Base-by-base conservation (phyloP, 2,113 vertebrate genomes). In the Brevimyrus niger region DNA sequence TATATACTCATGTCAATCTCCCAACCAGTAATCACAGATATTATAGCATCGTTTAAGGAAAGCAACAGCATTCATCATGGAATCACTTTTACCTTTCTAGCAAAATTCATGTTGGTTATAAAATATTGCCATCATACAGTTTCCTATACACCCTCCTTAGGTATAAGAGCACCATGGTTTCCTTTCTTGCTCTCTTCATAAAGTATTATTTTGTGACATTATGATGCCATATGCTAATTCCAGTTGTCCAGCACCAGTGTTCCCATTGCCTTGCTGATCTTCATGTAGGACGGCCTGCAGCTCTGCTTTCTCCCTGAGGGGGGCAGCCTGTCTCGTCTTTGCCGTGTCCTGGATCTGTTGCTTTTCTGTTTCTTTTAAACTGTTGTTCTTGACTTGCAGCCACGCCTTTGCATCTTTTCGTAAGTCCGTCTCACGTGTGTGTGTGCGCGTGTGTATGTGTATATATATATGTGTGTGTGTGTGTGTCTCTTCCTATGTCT, bases 331-430 rank as follows among this genome's bases (percentile, higher is more conserved):
- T 89, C 76, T 86, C 58, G 23, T 76, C 31, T 76, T 19, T 48
- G 87, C n/a, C 50, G 42, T 61, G 27, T 89, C 23, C 88, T 87
- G 44, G 23, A 44, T 87, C 61, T 80, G 23, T 73, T 46, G 90
- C 88, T 73, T 90, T 50, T 42, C 53, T 85, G 46, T 91, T 87
- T 73, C 61, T 88, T 93, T 94, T 92, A 92, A 92, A 94, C 90
- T 94, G 86, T 93, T 95, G 92, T 94, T 92, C 94, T 94, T 95
- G 87, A 95, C 93, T 94, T 94, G 91, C 94, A 95, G 95, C 93
- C 27, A 90, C 61, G 92, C 91, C 91, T 87, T 87, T 87, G 89
- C 94, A 93, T 95, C 92, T 91, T 87, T 89, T 91, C 90, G 91
- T 92, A 92, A 92, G 91, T 91, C 87, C 88, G 93, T 92, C 90